Conservation (phyloP, 37 sponge, comb jelly and placozoan species). For the Eunapius fragilis region DNA sequence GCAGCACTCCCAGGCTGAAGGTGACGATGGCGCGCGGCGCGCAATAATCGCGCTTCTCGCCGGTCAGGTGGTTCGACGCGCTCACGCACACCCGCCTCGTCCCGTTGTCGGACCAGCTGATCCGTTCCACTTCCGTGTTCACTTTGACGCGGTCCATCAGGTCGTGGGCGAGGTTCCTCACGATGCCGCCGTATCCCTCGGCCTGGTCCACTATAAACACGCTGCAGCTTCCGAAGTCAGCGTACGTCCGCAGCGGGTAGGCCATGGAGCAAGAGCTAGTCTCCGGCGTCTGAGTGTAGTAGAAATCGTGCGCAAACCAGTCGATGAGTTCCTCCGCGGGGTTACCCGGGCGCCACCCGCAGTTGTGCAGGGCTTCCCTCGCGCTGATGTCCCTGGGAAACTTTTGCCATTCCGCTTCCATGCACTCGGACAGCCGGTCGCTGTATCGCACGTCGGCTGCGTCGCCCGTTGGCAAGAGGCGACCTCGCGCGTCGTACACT, state of each 20-base stretch:
- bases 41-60: constrained; percentile 11
- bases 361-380: constrained; percentile 8
- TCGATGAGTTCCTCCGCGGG: constrained; percentile 30
- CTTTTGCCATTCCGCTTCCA: neutral
- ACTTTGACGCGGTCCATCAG: constrained; percentile 10
- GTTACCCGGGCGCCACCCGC: constrained; percentile 28
- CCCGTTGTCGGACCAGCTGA: constrained; percentile 25
- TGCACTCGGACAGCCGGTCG: neutral
- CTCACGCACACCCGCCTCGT: constrained; percentile 64
- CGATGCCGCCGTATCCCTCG: constrained; percentile 17
- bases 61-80: neutral
- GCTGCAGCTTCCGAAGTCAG: constrained; percentile 20
- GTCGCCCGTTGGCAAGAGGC: neutral
- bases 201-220: constrained; percentile 40
- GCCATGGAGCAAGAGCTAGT: neutral
- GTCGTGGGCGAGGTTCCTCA: constrained; percentile 36
- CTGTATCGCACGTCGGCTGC: neutral
- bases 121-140: constrained; percentile 30
- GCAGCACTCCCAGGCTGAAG: constrained; percentile 64
- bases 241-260: neutral
- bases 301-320: constrained; percentile 42
- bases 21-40: constrained; percentile 45
- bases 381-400: constrained; percentile 27
- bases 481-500: neutral
- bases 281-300: constrained; percentile 5